phyloP scores from a whole-genome alignment of 2,797 vertebrate species.

The Linurgus olivaceus region DNA sequence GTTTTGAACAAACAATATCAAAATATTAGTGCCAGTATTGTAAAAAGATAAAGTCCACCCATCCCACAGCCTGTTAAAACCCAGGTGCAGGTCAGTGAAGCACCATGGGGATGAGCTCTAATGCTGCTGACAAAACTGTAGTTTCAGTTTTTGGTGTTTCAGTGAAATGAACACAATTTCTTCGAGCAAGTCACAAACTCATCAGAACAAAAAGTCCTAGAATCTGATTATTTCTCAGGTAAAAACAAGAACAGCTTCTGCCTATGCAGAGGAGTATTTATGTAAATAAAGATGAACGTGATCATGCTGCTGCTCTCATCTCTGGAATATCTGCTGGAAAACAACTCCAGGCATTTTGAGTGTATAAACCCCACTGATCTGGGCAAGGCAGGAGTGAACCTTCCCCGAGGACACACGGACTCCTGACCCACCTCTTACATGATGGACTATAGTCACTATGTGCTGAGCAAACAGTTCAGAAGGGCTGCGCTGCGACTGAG shows the following conservation, averaged over 20 bases:
- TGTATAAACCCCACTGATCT: neutral
- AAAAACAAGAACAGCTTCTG: neutral
- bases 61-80: neutral
- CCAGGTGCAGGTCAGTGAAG: neutral
- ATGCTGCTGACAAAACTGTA: neutral
- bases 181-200: neutral
- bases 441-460: conserved; percentile 95
- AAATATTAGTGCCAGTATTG: neutral
- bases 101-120: neutral
- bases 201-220: neutral
- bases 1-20: neutral
- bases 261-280: neutral
- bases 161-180: neutral
- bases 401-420: accelerated
- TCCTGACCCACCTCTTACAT: conserved; percentile 87
- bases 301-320: neutral
- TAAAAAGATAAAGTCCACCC: neutral
- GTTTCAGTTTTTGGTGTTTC: neutral
- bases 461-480: conserved; percentile 96
- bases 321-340: neutral
- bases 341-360: neutral
- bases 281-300: accelerated
- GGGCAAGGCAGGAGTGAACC: neutral
- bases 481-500: conserved; percentile 85
- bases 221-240: neutral